Evolutionary conservation across 1,140 invertebrate genomes (phyloP), one percentile per base, ranked within the genome.

Genomic region (Camponotus pennsylvanicus): DNA sequence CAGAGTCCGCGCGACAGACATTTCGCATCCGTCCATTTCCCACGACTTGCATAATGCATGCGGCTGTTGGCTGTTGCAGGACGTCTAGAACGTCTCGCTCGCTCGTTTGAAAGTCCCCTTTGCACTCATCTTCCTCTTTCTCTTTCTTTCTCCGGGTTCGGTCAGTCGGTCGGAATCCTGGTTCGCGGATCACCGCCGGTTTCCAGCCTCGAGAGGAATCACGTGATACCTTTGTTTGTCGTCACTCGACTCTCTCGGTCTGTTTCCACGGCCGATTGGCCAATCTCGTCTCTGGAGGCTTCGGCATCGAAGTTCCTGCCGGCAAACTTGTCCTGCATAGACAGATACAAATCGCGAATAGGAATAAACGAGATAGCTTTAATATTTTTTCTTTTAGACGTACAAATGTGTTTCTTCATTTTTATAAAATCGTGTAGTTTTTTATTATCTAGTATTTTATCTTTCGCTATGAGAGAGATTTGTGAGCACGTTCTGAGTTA

Each of bases 21-120:
- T 89, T 85, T 85, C 57, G 57, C 75, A 71, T 90, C 85, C 85
- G 85, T 92, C 77, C 85, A 85, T 90, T 92, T 91, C 86, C 63
- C 67, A 73, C 42, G 76, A 87, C 87, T 80, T 93, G 87, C 91
- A 93, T 92, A 93, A 92, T 92, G 88, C 90, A 91, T 92, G 89
- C 45, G 66, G 40, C 75, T 55, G 88, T 59, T 40, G 79, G 69
- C 52, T 61, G n/a, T 42, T 42, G 21, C 69, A 37, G 9, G 52
- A 21, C 18, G 61, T 18, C 76, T 49, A 13, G 49, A 34, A 55
- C 7, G 34, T 77, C 64, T 45, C 42, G 42, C 42, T 45, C 42
- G 61, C 86, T 88, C 82, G 6, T 34, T 49, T 40, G 15, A 69
- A 77, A 89, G 70, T 86, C 76, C 66, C 87, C 73, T 89, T 88